Conservation (phyloP, 2,113 vertebrate genomes). For the Percopsis transmontana region DNA sequence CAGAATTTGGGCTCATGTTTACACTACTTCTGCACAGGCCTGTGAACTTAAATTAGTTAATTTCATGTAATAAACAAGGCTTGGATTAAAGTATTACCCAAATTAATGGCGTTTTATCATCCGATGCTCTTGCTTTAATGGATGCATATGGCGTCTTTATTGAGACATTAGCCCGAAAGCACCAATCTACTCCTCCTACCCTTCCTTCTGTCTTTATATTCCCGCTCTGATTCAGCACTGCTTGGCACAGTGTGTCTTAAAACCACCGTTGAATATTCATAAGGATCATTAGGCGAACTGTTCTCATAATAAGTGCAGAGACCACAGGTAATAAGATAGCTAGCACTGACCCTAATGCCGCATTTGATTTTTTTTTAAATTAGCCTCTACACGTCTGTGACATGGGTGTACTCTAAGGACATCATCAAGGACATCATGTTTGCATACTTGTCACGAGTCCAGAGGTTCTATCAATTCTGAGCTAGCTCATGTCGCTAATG, state of each 20-base stretch:
- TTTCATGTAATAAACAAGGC: conserved; percentile 46
- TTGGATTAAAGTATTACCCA: conserved; percentile 37
- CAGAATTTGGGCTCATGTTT: conserved; percentile 21
- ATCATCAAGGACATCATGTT: conserved; percentile 25
- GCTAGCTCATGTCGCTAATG: conserved; percentile 1
- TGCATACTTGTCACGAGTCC: not conserved
- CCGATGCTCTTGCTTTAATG: conserved; percentile 17
- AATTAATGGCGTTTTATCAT: conserved; percentile 33
- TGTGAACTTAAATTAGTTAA: conserved; percentile 29
- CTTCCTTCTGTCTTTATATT: conserved; percentile 24
- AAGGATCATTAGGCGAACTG: conserved; percentile 9
- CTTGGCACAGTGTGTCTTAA: conserved; percentile 6
- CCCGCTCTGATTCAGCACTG: conserved; percentile 4
- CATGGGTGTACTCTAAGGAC: conserved; percentile 12
- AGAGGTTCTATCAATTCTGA: not conserved
- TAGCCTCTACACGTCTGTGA: not conserved
- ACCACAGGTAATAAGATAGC: not conserved
- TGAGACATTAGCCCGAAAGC: conserved; percentile 11
- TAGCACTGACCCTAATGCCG: conserved; percentile 4
- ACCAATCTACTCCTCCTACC: not conserved
- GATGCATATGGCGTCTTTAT: conserved; percentile 16
- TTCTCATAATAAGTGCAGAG: conserved; percentile 20
- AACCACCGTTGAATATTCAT: conserved; percentile 46
- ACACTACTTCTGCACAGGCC: conserved; percentile 3
- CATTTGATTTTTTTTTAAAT: too few species aligned